Evolutionary conservation across 2,797 vertebrate species (phyloP).

Genomic region (Benthosema pterotum): DNA sequence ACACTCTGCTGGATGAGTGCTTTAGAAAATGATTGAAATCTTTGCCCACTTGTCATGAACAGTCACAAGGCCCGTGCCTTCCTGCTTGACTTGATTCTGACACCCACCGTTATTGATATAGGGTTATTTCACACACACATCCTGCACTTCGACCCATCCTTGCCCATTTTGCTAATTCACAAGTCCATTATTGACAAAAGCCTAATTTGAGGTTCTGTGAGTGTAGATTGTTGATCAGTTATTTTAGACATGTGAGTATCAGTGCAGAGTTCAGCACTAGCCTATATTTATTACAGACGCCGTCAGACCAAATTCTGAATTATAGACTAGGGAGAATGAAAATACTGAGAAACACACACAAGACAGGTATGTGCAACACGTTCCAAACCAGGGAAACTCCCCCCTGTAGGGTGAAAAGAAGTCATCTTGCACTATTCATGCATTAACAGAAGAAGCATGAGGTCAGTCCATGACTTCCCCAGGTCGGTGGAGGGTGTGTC

Average conservation of each 20-base stretch:
- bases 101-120: conserved; percentile 9
- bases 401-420: no score
- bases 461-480: no score
- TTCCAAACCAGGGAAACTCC: no score
- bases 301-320: neutral
- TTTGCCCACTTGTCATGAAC: neutral
- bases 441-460: no score
- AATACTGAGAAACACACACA: neutral
- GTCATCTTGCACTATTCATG: no score
- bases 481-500: no score
- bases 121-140: conserved; percentile 31
- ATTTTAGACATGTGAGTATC: no score
- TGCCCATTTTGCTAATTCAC: neutral
- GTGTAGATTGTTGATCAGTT: conserved; percentile 1
- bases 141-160: neutral
- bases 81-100: conserved; percentile 14
- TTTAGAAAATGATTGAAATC: no score
- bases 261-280: no score
- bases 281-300: neutral
- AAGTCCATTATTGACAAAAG: conserved; percentile 20
- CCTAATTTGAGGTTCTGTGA: conserved; percentile 12
- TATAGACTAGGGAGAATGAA: neutral
- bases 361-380: no score
- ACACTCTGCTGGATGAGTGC: neutral
- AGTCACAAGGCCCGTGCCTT: conserved; percentile 9